phyloP scores from a whole-genome alignment of 1,140 invertebrate species.

The Drosophila persimilis region DNA sequence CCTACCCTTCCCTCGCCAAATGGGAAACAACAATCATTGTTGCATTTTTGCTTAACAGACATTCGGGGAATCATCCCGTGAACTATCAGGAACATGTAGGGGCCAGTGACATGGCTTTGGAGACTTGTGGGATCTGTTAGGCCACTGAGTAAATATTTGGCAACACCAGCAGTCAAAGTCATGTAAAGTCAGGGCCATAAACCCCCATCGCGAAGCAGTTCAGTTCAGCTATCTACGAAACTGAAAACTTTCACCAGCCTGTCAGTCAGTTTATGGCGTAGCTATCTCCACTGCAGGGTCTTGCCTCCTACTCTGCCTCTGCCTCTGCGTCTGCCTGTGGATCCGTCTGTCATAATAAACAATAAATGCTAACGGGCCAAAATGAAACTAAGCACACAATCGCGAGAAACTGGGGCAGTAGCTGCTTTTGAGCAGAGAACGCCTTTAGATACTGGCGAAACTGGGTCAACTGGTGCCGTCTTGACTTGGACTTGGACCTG shows the following conservation, averaged over 20 bases:
- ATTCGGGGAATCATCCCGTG: conserved; percentile 62
- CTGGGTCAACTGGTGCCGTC: conserved; percentile 21
- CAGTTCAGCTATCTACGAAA: conserved; percentile 6
- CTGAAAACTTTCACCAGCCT: conserved; percentile 49
- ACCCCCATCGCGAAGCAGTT: conserved; percentile 28
- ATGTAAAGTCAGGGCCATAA: conserved; percentile 54
- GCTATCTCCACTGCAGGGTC: conserved; percentile 70
- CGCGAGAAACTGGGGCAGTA: conserved; percentile 54
- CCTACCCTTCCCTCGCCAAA: no score
- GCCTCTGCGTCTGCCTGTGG: neutral
- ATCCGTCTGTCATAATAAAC: conserved; percentile 63
- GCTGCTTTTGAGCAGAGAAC: conserved; percentile 32
- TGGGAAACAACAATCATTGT: no score
- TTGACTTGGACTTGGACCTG: conserved; percentile 10
- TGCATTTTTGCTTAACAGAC: no score
- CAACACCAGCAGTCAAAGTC: conserved; percentile 13
- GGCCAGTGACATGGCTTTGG: neutral
- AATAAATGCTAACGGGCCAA: conserved; percentile 74
- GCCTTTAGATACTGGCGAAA: conserved; percentile 44
- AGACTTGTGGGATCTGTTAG: neutral
- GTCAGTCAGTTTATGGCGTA: conserved; percentile 62
- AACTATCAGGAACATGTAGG: conserved; percentile 41
- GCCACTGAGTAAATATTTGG: conserved; percentile 45
- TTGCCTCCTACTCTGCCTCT: neutral
- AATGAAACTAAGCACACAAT: conserved; percentile 72